Base-by-base conservation (phyloP, 2,797 vertebrate species). In the Cryptoprocta ferox region DNA sequence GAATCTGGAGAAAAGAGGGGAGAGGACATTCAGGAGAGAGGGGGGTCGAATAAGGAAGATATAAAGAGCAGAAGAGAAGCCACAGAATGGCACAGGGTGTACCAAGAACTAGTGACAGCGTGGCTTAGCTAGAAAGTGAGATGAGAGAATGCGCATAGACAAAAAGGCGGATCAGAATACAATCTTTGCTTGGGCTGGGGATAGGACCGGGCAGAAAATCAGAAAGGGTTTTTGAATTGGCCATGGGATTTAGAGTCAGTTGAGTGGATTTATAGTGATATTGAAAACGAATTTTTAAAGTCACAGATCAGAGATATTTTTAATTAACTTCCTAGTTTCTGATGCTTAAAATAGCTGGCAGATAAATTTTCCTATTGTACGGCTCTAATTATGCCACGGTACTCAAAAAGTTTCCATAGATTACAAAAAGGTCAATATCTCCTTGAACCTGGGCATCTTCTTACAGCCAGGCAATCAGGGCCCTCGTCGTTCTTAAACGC, bases 271-370 rank as follows among this genome's bases (percentile, higher is more conserved):
- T n/a, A 39, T 0, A 65, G 59, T 18, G 26, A 88, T 30, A 39
- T 0, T 61, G 59, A 80, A 93, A 85, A 84, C 35, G 35, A 93
- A 61, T 42, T 66, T 84, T 89, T 39, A 75, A 76, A 85, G 88
- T 75, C 63, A 92, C 1, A 35, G 88, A 89, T 92, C 84, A 79
- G 84, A 81, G 66, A 68, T 53, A 71, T 86, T 86, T 89, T 89
- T 68, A 79, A 81, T 85, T 91, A 82, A 81, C 37, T 86, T 89
- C 53, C 53, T 81, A 42, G 37, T 97, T 95, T 93, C 95, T 61
- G n/a, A 78, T 79, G 70, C 56, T 53, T 94, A 82, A 71, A 86
- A 82, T 32, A 79, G 63, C 84, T 45, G 45, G n/a, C 45, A 61
- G 84, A 48, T 75, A 53, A 48, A 1, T 30, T 61, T 79, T 86